Conservation (phyloP, 2,888 invertebrate genomes). For the Rhorus exstirpatorius region DNA sequence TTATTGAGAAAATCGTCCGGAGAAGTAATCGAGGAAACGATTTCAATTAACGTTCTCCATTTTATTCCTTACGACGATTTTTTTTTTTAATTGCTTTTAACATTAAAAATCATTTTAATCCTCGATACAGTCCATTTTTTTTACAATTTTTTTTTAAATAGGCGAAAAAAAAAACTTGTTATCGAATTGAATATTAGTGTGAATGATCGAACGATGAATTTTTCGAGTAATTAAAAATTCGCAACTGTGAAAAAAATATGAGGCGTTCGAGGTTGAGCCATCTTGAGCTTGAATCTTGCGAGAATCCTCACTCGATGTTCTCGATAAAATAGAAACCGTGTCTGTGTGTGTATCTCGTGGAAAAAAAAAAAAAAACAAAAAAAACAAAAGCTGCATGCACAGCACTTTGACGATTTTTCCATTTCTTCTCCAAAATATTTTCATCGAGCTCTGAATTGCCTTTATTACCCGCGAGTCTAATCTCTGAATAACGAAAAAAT, state of each 20-base stretch:
- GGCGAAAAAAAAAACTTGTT: too few species aligned
- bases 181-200: too few species aligned
- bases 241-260: background rate
- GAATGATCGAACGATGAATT: constrained; percentile 8
- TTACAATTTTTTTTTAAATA: too few species aligned
- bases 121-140: too few species aligned
- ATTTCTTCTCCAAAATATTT: background rate
- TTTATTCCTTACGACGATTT: too few species aligned
- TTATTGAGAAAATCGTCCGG: too few species aligned
- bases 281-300: constrained; percentile 6
- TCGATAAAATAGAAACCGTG: constrained; percentile 15
- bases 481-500: constrained; percentile 5
- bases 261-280: too few species aligned
- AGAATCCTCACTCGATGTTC: constrained; percentile 15
- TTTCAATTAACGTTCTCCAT: too few species aligned
- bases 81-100: too few species aligned
- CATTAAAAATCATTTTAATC: too few species aligned
- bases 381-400: constrained; percentile 8
- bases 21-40: too few species aligned
- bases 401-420: constrained; percentile 7
- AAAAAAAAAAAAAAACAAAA: constrained; percentile 2
- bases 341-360: background rate
- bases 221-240: background rate
- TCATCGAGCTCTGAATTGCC: background rate
- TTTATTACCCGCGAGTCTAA: constrained; percentile 12